Evolutionary conservation across 1,140 invertebrate genomes (phyloP).

Genomic region (Lucilia sericata): DNA sequence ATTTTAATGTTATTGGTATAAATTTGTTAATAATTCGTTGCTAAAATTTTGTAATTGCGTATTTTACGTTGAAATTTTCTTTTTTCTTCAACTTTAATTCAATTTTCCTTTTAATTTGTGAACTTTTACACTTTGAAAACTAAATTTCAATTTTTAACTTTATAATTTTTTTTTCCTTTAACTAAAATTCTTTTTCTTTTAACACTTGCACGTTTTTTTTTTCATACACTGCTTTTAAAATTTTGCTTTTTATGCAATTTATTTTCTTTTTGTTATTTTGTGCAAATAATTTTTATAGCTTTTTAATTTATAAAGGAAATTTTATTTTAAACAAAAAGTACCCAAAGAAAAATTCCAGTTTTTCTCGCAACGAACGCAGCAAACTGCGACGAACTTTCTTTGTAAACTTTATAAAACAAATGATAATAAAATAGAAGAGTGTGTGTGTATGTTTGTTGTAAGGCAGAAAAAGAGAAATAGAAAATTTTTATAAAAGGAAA

Average conservation of each 20-base stretch:
- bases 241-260: background rate
- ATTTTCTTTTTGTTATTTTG: background rate
- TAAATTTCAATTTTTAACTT: background rate
- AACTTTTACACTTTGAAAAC: background rate
- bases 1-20: too few relatives aligned
- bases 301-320: background rate
- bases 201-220: constrained; percentile 9
- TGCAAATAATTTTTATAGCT: background rate
- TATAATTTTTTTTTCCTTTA: background rate
- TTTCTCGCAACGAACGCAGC: background rate
- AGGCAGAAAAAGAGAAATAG: background rate
- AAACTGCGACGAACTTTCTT: constrained; percentile 17
- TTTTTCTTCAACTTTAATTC: background rate
- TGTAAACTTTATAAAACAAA: constrained; percentile 27
- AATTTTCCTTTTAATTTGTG: too few relatives aligned
- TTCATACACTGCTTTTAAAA: background rate
- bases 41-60: background rate
- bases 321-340: background rate
- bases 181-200: background rate
- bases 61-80: background rate
- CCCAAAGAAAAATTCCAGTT: constrained; percentile 17
- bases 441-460: background rate
- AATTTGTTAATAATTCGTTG: background rate
- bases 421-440: background rate
- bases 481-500: background rate